Percentiles rank a stretch among this genome's conserved stretches.
Conservation (phyloP, 2,888 invertebrate genomes). For the Sepiola atlantica region DNA sequence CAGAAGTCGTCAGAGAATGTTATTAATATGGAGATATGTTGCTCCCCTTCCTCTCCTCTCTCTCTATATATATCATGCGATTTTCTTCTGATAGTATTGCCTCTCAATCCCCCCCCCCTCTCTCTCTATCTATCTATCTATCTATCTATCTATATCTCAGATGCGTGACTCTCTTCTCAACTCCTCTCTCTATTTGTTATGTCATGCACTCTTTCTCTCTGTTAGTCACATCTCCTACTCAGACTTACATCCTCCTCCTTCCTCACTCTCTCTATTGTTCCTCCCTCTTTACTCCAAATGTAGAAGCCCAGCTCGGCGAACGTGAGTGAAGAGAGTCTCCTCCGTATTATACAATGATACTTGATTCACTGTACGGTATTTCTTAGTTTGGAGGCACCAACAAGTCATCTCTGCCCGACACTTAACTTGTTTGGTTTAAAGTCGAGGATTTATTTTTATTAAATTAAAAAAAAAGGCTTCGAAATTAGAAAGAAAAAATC, state of each 20-base stretch:
- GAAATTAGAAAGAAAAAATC: slow-evolving; percentile 34
- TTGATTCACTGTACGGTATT: neutral
- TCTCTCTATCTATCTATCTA: too few species aligned
- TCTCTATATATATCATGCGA: too few species aligned
- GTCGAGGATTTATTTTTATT: neutral
- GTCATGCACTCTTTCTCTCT: neutral
- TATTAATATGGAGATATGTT: too few species aligned
- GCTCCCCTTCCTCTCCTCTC: too few species aligned
- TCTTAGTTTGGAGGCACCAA: neutral
- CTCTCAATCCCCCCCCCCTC: neutral
- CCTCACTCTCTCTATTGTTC: neutral
- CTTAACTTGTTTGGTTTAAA: neutral
- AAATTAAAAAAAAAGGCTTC: neutral
- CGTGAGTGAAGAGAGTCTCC: neutral
- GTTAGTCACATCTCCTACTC: neutral
- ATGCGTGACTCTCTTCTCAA: neutral
- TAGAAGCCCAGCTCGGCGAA: neutral
- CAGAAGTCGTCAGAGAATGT: too few species aligned
- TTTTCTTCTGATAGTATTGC: neutral
- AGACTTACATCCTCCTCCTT: neutral
- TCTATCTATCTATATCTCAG: too few species aligned
- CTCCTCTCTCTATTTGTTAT: neutral
- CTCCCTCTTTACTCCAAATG: neutral
- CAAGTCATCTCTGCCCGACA: neutral
- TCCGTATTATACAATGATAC: neutral